A percentile compares a stretch with the other conserved stretches of the same genome.
Conservation (phyloP, 2,113 vertebrate species). For the Halichoerus grypus region DNA sequence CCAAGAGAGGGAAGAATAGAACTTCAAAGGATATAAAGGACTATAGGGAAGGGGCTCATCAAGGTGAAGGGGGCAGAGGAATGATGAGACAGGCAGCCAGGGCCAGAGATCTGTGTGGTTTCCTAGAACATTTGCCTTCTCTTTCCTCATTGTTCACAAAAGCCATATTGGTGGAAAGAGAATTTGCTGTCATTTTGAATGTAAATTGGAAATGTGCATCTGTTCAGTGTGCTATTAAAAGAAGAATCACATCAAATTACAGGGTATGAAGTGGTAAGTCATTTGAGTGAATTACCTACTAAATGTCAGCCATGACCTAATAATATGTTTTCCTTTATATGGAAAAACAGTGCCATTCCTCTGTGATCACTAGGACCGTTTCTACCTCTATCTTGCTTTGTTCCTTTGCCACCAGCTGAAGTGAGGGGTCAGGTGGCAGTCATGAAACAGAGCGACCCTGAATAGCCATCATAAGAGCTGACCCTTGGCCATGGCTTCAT, state of each 20-base stretch:
- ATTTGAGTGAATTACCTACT: slow-evolving; percentile 21
- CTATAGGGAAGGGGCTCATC: neutral
- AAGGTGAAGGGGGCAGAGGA: neutral
- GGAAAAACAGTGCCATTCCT: neutral
- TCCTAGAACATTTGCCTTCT: neutral
- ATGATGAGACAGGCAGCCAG: neutral
- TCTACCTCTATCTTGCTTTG: neutral
- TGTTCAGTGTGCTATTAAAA: neutral
- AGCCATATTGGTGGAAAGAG: neutral
- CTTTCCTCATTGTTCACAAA: neutral
- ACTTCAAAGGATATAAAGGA: neutral
- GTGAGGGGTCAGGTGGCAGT: neutral
- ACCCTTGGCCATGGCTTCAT: neutral
- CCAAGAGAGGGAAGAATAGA: neutral
- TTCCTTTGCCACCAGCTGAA: neutral
- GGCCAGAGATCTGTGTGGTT: neutral
- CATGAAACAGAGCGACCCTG: neutral
- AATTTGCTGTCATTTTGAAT: slow-evolving; percentile 16
- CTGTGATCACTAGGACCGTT: neutral
- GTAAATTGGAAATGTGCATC: neutral
- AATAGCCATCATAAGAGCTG: neutral
- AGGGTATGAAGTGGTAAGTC: neutral
- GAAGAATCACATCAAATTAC: neutral
- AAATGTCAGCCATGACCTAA: slow-evolving; percentile 9
- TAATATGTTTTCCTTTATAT: slow-evolving; percentile 27